phyloP scores from a whole-genome alignment of 2,888 invertebrate species.

The Polietes domitor region DNA sequence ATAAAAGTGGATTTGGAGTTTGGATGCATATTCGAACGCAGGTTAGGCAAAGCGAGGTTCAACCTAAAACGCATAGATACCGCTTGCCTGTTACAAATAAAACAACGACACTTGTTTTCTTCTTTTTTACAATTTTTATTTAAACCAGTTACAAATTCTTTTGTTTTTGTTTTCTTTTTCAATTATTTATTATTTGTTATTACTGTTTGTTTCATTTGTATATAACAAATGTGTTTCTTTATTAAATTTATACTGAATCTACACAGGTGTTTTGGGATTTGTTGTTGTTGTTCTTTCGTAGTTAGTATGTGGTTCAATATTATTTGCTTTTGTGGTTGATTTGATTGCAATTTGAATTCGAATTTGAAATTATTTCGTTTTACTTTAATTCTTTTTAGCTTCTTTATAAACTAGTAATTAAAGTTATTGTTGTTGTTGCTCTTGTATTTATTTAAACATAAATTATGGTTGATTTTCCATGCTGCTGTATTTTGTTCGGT shows the following conservation, averaged over 20 bases:
- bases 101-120: background rate
- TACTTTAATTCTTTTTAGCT: constrained; percentile 1
- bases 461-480: background rate
- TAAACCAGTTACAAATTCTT: constrained; percentile 64
- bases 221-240: too few species aligned
- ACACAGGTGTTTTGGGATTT: constrained; percentile 57
- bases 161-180: constrained; percentile 7
- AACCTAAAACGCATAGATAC: too few species aligned
- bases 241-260: constrained; percentile 56
- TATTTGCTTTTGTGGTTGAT: constrained; percentile 21
- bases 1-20: too few species aligned
- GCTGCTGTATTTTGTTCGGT: background rate
- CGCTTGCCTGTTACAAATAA: background rate
- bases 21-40: too few species aligned
- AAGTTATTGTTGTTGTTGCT: background rate
- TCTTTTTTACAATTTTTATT: constrained; percentile 65
- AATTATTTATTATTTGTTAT: constrained; percentile 24
- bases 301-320: constrained; percentile 21
- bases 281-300: constrained; percentile 21
- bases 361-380: constrained; percentile 16
- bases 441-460: background rate
- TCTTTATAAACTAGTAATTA: background rate
- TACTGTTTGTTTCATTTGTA: constrained; percentile 33
- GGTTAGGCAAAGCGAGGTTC: too few species aligned
- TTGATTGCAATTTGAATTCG: constrained; percentile 27